These are phyloP conservation scores for Equus przewalskii DNA, from an alignment of 2,113 vertebrate species.

Conservation along the genomic window DNA sequence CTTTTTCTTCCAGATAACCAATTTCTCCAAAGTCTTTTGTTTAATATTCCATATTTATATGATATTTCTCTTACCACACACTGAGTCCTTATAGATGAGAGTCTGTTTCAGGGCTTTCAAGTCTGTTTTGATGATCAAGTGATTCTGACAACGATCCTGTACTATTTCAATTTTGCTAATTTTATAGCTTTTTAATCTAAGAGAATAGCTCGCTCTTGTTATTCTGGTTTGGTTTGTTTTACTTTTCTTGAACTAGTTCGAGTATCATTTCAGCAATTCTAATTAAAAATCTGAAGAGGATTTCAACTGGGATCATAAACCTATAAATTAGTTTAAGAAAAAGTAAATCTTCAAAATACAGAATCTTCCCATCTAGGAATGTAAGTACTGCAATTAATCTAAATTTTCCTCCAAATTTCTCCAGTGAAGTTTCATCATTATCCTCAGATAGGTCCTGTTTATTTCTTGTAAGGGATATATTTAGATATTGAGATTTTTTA, in stretches of 20 bases:
- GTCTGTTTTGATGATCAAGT: not conserved
- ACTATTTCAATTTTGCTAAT: not conserved
- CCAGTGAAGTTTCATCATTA: not conserved
- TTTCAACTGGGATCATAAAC: not conserved
- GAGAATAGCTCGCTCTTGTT: not conserved
- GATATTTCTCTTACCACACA: not conserved
- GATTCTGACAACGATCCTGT: not conserved
- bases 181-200: not conserved
- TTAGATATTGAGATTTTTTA: not conserved
- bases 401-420: not conserved
- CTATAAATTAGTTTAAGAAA: constrained; percentile 5
- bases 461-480: not conserved
- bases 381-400: not conserved
- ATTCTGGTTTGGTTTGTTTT: not conserved
- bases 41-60: not conserved
- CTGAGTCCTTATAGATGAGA: not conserved
- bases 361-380: not conserved
- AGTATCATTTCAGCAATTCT: not conserved
- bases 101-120: not conserved
- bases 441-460: not conserved
- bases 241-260: constrained; percentile 21
- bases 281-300: constrained; percentile 17
- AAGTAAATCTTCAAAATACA: not conserved
- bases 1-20: not conserved
- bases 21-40: not conserved